Evolutionary conservation across 1,140 invertebrate genomes (phyloP).

Genomic region (Olivierus martensii): DNA sequence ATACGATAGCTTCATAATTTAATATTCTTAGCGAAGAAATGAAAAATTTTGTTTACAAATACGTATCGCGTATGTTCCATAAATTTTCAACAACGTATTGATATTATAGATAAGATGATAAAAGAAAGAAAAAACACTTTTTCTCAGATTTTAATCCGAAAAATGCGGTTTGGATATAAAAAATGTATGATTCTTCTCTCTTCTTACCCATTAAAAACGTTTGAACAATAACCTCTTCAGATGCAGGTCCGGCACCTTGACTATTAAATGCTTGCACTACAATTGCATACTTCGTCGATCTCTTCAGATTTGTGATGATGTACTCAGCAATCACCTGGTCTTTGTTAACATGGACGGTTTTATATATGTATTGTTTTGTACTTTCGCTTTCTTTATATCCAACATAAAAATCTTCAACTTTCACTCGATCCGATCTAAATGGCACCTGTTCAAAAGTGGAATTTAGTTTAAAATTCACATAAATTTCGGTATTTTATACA

Average conservation of each 20-base stretch:
- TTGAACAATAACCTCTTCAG: constrained; percentile 52
- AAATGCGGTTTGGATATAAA: not conserved
- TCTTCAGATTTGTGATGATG: constrained; percentile 20
- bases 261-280: constrained; percentile 32
- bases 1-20: not conserved
- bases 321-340: constrained; percentile 15
- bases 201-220: constrained; percentile 37
- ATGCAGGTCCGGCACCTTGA: constrained; percentile 49
- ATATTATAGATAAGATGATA: not conserved
- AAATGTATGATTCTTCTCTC: too few species aligned
- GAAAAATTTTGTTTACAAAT: not conserved
- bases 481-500: too few species aligned
- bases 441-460: not conserved
- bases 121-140: constrained; percentile 1
- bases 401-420: constrained; percentile 44
- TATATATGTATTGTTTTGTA: constrained; percentile 14
- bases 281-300: constrained; percentile 28
- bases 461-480: not conserved
- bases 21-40: not conserved
- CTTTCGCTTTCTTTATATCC: constrained; percentile 36
- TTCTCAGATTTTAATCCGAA: not conserved
- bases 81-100: not conserved
- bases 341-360: constrained; percentile 17
- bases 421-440: not conserved
- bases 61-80: not conserved